These are phyloP conservation scores for Hypsopygia costalis DNA, from an alignment of 2,888 invertebrate species.

Conservation along the genomic window DNA sequence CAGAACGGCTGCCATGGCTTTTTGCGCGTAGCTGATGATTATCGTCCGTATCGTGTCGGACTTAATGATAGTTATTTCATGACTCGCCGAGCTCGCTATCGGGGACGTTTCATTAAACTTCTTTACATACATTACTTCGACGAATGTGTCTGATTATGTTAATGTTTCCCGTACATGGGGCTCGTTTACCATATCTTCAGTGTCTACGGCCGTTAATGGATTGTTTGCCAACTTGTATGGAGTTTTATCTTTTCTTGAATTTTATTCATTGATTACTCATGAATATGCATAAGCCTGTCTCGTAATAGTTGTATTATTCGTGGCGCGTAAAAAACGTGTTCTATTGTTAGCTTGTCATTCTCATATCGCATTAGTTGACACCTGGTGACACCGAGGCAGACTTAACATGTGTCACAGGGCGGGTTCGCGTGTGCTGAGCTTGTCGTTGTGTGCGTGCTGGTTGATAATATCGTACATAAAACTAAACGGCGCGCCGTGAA, in stretches of 20 bases:
- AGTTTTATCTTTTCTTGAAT: conserved; percentile 32
- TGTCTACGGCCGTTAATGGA: conserved; percentile 62
- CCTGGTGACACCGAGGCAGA: conserved; percentile 3
- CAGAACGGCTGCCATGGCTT: conserved; percentile 69
- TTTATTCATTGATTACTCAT: conserved; percentile 35
- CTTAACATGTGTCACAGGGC: conserved; percentile 14
- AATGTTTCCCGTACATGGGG: conserved; percentile 55
- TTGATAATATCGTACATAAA: conserved; percentile 73
- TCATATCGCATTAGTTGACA: conserved; percentile 7
- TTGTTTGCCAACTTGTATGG: conserved; percentile 53
- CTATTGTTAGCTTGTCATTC: conserved; percentile 6
- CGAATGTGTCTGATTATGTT: conserved; percentile 76
- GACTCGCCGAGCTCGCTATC: conserved; percentile 68
- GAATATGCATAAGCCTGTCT: conserved; percentile 27
- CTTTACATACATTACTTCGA: conserved; percentile 73
- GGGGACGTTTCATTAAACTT: conserved; percentile 75
- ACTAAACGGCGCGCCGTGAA: conserved; percentile 71
- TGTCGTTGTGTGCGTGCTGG: conserved; percentile 49
- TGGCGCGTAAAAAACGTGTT: conserved; percentile 4
- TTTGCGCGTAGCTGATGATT: conserved; percentile 73
- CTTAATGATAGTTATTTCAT: conserved; percentile 78
- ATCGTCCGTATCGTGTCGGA: conserved; percentile 77
- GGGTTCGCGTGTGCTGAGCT: conserved; percentile 14
- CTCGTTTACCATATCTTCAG: conserved; percentile 51
- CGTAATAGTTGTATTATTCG: conserved; percentile 10